Conservation (phyloP, 2,113 vertebrate genomes). For the Daubentonia madagascariensis region DNA sequence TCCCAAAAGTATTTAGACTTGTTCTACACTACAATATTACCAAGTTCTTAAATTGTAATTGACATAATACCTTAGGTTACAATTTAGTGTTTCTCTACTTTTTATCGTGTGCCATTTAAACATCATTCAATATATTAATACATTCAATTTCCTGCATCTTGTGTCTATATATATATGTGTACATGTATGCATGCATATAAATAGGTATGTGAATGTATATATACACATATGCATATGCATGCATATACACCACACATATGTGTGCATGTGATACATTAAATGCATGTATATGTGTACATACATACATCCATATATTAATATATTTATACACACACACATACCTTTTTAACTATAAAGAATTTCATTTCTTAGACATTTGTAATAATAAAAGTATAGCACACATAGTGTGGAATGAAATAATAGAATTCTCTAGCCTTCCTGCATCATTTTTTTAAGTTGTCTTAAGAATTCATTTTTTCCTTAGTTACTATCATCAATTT, state of each 20-base stretch:
- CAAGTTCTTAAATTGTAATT: neutral
- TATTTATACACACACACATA: neutral
- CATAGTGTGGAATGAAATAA: neutral
- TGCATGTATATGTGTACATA: too few species aligned
- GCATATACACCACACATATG: neutral
- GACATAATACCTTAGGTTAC: neutral
- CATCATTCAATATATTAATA: neutral
- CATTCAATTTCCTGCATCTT: neutral
- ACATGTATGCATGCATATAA: neutral
- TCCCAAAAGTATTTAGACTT: neutral
- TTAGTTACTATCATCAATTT: neutral
- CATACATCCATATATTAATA: neutral
- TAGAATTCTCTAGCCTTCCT: neutral
- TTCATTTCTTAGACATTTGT: neutral
- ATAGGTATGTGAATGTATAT: neutral
- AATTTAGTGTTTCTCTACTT: neutral
- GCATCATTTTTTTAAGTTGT: neutral
- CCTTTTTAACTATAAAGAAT: neutral
- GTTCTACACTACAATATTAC: neutral
- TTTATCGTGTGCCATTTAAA: neutral
- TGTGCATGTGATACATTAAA: neutral
- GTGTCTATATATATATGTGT: neutral
- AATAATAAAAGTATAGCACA: neutral
- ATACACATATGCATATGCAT: neutral
- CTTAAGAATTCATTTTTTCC: neutral